Base-by-base conservation (phyloP, 2,888 invertebrate genomes). In the Belgica antarctica region DNA sequence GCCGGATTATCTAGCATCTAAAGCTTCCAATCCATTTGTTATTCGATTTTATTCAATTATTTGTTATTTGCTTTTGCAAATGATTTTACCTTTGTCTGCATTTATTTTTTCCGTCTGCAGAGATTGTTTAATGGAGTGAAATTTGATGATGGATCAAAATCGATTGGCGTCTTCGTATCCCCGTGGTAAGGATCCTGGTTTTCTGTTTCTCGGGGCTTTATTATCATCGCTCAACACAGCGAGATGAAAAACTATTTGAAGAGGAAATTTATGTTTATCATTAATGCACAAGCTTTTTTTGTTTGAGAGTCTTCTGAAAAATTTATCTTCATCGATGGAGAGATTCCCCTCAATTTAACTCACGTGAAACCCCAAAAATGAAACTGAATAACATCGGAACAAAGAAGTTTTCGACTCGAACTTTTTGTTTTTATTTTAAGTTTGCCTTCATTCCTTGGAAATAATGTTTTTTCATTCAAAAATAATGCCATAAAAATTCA, bases 401-500 rank as follows among this genome's bases (percentile, higher is more conserved):
- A n/a, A n/a, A n/a, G n/a, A n/a, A n/a, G n/a, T n/a, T n/a, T n/a
- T n/a, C n/a, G n/a, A n/a, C n/a, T n/a, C n/a, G n/a, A n/a, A n/a
- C n/a, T n/a, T n/a, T n/a, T 52, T 4, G 19, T 52, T 52, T 17
- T 52, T 46, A 46, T 4, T 5, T 46, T 46, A n/a, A 46, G 46
- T 46, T 46, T 15, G 46, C 46, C 15, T 15, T 46, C 46, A 4
- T 46, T 52, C 22, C 52, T 31, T 31, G 7, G 34, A 46, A 46
- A 7, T 5, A 59, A 59, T 59, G 10, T 19, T 59, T 57, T n/a
- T 17, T 17, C 65, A 47, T 46, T n/a, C 24, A 47, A 47, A 47
- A 65, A 46, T 65, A 65, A 65, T 47, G n/a, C 65, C 36, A 65
- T 65, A 65, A 46, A 65, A 65, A 65, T 65, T 65, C 65, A 65